phyloP scores from a whole-genome alignment of 2,797 vertebrate species.

The Etheostoma perlongum region DNA sequence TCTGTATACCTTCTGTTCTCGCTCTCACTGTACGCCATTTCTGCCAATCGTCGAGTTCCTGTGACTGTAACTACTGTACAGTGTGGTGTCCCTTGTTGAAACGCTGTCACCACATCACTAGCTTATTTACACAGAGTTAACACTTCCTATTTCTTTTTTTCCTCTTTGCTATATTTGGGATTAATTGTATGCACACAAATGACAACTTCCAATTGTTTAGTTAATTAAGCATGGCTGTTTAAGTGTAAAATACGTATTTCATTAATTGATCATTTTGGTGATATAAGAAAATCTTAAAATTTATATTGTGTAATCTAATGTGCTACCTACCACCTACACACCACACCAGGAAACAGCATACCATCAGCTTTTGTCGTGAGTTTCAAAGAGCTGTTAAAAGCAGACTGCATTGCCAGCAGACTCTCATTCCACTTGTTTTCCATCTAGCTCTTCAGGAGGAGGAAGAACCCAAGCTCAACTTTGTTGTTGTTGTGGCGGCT shows the following conservation, averaged over 20 bases:
- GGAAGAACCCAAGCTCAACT: slow-evolving; percentile 37
- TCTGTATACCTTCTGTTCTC: slow-evolving; percentile 10
- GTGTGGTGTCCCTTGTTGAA: slow-evolving; percentile 30
- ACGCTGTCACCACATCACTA: slow-evolving; percentile 24
- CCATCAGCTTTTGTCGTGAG: slow-evolving; percentile 17
- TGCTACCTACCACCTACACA: not conserved
- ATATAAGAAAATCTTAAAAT: not conserved
- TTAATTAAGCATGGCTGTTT: not conserved
- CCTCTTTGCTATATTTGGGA: slow-evolving; percentile 1
- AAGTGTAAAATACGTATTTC: not conserved
- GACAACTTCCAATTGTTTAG: slow-evolving; percentile 1
- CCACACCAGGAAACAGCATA: not conserved
- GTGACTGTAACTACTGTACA: slow-evolving; percentile 24
- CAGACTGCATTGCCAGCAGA: slow-evolving; percentile 31
- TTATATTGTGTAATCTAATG: slow-evolving; percentile 1
- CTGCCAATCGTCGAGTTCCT: slow-evolving; percentile 14
- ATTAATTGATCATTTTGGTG: not conserved
- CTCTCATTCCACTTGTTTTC: slow-evolving; percentile 20
- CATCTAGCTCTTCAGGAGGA: slow-evolving; percentile 40
- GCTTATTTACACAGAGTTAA: slow-evolving; percentile 12
- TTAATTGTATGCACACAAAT: slow-evolving; percentile 1
- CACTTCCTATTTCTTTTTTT: slow-evolving; percentile 5
- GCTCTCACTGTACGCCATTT: not conserved
- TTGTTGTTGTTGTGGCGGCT: slow-evolving; percentile 46
- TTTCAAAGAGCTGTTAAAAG: slow-evolving; percentile 36